Evolutionary conservation across 2,113 vertebrate genomes (phyloP).

Genomic region (Dicerorhinus sumatrensis): DNA sequence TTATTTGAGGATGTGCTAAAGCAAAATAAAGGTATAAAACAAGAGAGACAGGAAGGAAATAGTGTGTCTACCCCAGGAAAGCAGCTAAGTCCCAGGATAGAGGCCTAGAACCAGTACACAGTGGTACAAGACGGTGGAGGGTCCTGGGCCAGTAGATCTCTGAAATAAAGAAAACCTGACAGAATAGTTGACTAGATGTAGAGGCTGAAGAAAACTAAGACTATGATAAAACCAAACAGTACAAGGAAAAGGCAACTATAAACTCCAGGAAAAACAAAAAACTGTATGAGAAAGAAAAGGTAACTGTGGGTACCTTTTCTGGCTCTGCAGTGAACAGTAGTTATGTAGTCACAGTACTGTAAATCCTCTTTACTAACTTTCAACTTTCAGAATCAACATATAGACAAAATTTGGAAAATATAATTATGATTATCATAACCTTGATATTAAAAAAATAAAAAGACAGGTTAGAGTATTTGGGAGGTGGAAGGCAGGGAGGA

Average conservation of each 20-base stretch:
- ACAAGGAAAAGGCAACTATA: neutral
- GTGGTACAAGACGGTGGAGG: neutral
- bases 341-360: neutral
- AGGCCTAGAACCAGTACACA: neutral
- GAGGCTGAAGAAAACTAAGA: neutral
- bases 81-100: neutral
- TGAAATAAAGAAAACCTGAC: neutral
- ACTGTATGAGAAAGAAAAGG: neutral
- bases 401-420: neutral
- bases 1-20: neutral
- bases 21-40: neutral
- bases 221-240: neutral
- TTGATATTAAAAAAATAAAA: neutral
- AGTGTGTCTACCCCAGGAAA: neutral
- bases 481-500: neutral
- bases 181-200: neutral
- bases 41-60: neutral
- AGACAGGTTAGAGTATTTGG: neutral
- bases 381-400: neutral
- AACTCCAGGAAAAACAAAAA: neutral
- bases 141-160: neutral
- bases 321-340: neutral
- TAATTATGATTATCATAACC: neutral
- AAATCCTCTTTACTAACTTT: neutral
- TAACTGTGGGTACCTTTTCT: neutral